Percentiles rank a stretch among this genome's conserved stretches.
Evolutionary conservation across 2,113 vertebrate genomes (phyloP).

Genomic region (Campylorhamphus procurvoides): DNA sequence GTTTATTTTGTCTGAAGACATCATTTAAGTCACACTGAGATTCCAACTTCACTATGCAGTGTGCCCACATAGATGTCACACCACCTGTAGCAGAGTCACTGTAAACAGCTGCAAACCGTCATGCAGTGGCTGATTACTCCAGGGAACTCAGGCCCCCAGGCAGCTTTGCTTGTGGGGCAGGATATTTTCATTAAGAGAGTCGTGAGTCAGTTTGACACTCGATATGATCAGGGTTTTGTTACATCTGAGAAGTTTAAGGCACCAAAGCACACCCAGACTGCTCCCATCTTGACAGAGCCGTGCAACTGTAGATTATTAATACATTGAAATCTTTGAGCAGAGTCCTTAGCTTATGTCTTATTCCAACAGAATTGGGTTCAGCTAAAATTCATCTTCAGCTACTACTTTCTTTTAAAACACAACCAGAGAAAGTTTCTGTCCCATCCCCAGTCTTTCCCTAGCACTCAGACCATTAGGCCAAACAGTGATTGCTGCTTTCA

Average conservation of each 20-base stretch:
- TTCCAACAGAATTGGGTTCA: background rate
- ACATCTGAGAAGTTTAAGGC: background rate
- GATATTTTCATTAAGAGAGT: background rate
- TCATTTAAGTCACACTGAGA: background rate
- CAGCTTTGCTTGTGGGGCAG: background rate
- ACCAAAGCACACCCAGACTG: background rate
- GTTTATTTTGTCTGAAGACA: conserved; percentile 13
- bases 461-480: background rate
- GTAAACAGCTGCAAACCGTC: background rate
- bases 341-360: background rate
- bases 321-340: background rate
- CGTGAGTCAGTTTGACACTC: background rate
- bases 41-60: background rate
- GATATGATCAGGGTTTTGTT: background rate
- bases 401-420: background rate
- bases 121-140: background rate
- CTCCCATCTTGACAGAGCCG: background rate
- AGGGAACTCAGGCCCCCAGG: background rate
- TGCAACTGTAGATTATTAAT: background rate
- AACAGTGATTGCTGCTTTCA: background rate
- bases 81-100: background rate
- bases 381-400: background rate
- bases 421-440: background rate
- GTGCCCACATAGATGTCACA: background rate
- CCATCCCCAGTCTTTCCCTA: background rate